Percentiles rank a stretch among this genome's conserved stretches.
Evolutionary conservation across 1,140 invertebrate species (phyloP).

Genomic region (Listronotus bonariensis): DNA sequence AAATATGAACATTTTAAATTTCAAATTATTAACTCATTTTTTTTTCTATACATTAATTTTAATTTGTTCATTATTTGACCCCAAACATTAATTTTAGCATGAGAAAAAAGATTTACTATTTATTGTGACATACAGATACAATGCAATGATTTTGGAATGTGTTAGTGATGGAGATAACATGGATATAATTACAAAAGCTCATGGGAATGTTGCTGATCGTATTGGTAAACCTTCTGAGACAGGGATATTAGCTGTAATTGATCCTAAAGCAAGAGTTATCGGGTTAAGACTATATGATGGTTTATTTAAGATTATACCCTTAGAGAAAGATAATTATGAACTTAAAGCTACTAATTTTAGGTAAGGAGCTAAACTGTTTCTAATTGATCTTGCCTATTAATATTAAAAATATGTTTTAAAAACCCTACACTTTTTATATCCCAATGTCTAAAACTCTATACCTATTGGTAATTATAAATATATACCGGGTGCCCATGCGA

Average conservation of each 20-base stretch:
- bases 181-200: constrained; percentile 93
- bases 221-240: constrained; percentile 91
- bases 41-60: too few species aligned
- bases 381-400: too few species aligned
- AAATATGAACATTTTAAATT: too few species aligned
- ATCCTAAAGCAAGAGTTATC: constrained; percentile 93
- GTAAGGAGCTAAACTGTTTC: constrained; percentile 54
- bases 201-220: constrained; percentile 93
- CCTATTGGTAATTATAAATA: too few species aligned
- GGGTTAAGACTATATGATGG: constrained; percentile 96
- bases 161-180: constrained; percentile 76
- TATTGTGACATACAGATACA: constrained; percentile 89
- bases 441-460: too few species aligned
- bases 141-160: constrained; percentile 97
- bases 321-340: constrained; percentile 92
- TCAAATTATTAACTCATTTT: too few species aligned
- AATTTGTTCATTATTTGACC: too few species aligned
- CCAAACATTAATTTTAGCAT: constrained; percentile 65
- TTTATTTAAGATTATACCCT: constrained; percentile 93
- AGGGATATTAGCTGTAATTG: constrained; percentile 93
- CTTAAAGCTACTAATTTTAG: constrained; percentile 92
- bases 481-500: too few species aligned
- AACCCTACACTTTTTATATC: too few species aligned
- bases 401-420: too few species aligned
- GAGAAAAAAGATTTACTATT: constrained; percentile 94